Conservation (phyloP, 2,113 vertebrate species). For the Daubentonia madagascariensis region DNA sequence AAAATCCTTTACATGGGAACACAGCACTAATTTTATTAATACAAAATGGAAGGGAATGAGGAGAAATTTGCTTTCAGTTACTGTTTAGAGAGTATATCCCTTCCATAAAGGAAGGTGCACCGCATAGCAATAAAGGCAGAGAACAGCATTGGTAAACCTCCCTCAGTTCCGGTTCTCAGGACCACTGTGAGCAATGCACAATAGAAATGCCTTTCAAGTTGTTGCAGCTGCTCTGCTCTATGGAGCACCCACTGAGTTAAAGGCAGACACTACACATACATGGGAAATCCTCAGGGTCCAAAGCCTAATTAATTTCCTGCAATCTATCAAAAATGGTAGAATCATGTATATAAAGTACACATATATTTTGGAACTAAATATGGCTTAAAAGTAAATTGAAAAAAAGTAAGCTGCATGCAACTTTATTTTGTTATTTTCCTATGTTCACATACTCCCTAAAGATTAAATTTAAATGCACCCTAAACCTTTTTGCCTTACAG, state of each 20-base stretch:
- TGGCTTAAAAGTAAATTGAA: neutral
- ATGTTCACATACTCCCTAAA: neutral
- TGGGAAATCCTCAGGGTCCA: constrained; percentile 54
- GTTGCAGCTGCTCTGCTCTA: constrained; percentile 77
- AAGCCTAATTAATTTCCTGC: constrained; percentile 75
- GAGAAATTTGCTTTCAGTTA: constrained; percentile 7
- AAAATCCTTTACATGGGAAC: neutral
- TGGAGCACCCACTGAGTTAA: constrained; percentile 79
- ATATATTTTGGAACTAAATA: constrained; percentile 34
- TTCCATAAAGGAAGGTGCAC: constrained; percentile 6
- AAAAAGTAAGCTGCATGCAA: neutral
- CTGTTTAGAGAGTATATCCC: neutral
- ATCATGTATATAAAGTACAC: constrained; percentile 54
- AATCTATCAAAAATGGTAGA: constrained; percentile 64
- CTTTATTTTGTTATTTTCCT: constrained; percentile 22
- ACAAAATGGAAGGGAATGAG: neutral
- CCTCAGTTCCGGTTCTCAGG: constrained; percentile 70
- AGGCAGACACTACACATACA: constrained; percentile 70
- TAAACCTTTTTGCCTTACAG: constrained; percentile 20
- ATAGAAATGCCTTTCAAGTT: constrained; percentile 76
- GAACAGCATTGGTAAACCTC: constrained; percentile 49
- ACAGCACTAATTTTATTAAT: constrained; percentile 2
- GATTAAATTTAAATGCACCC: constrained; percentile 3
- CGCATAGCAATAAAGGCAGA: constrained; percentile 37
- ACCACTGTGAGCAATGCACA: constrained; percentile 65